Percentiles rank a stretch among this genome's conserved stretches.
These are phyloP conservation scores for Aythya baeri DNA, from an alignment of 2,113 vertebrate species.

Conservation along the genomic window DNA sequence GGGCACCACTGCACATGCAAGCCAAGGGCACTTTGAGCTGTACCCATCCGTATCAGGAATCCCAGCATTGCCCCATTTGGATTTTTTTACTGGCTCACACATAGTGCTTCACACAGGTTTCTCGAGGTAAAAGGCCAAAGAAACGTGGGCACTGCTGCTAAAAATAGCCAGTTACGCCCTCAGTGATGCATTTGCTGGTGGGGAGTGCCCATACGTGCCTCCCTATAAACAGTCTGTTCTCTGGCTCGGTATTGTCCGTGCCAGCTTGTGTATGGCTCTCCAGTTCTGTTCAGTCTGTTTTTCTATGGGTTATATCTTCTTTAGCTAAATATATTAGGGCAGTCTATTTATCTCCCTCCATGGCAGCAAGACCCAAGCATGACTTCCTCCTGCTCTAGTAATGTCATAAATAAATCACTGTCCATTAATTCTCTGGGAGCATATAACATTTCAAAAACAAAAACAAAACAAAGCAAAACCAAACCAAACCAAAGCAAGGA, in stretches of 20 bases:
- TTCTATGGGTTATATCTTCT: background rate
- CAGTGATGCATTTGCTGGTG: background rate
- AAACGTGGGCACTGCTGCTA: background rate
- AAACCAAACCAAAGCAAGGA: background rate
- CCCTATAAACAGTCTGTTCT: slow-evolving; percentile 38
- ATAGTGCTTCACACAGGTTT: background rate
- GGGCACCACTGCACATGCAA: background rate
- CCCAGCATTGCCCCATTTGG: rapidly evolving
- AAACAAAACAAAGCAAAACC: background rate
- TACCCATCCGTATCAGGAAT: background rate
- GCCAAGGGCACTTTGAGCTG: background rate
- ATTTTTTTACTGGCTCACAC: background rate
- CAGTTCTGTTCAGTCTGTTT: background rate
- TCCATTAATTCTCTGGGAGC: background rate
- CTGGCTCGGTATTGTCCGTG: background rate
- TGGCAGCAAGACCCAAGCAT: background rate
- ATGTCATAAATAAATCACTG: slow-evolving; percentile 19
- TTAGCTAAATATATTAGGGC: slow-evolving; percentile 6
- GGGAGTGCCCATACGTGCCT: slow-evolving; percentile 2
- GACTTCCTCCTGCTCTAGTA: background rate
- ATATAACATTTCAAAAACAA: background rate
- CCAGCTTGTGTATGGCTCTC: background rate
- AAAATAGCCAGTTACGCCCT: slow-evolving; percentile 19
- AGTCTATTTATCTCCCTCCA: slow-evolving; percentile 13
- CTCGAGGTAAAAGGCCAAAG: background rate